Conservation (phyloP, 2,113 vertebrate genomes). For the Parotia lawesii region DNA sequence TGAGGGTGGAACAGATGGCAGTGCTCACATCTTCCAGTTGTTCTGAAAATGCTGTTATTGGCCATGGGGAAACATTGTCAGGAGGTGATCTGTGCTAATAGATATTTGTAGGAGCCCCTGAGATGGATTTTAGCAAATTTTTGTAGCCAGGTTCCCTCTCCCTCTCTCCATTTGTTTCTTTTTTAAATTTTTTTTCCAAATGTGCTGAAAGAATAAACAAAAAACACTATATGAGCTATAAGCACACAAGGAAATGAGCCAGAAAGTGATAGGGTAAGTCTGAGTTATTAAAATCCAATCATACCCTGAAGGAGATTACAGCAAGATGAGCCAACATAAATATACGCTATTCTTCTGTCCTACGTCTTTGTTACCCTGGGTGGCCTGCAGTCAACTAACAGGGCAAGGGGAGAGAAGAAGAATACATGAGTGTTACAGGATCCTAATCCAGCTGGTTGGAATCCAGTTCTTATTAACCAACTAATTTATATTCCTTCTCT, state of each 20-base stretch:
- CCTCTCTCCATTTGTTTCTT: neutral
- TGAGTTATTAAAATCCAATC: slow-evolving; percentile 36
- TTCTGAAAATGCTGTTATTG: neutral
- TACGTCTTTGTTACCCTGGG: slow-evolving; percentile 37
- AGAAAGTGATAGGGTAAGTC: slow-evolving; percentile 40
- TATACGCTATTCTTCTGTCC: slow-evolving; percentile 10
- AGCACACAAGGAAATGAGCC: slow-evolving; percentile 13
- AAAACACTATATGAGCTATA: neutral
- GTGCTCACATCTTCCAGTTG: neutral
- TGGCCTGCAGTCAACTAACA: slow-evolving; percentile 39
- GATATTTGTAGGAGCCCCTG: neutral
- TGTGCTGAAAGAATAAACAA: neutral
- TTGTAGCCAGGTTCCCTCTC: neutral
- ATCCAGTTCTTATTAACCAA: neutral
- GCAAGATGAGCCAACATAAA: slow-evolving; percentile 30
- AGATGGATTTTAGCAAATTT: neutral
- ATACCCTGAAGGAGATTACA: slow-evolving; percentile 22
- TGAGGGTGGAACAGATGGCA: neutral
- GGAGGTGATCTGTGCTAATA: neutral
- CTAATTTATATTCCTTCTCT: neutral
- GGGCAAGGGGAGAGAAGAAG: neutral
- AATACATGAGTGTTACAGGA: neutral
- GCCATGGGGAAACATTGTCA: neutral
- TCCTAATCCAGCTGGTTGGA: neutral
- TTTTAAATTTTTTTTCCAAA: neutral